Conservation (phyloP, 2,797 vertebrate genomes). For the Hyperoplus lanceolatus region DNA sequence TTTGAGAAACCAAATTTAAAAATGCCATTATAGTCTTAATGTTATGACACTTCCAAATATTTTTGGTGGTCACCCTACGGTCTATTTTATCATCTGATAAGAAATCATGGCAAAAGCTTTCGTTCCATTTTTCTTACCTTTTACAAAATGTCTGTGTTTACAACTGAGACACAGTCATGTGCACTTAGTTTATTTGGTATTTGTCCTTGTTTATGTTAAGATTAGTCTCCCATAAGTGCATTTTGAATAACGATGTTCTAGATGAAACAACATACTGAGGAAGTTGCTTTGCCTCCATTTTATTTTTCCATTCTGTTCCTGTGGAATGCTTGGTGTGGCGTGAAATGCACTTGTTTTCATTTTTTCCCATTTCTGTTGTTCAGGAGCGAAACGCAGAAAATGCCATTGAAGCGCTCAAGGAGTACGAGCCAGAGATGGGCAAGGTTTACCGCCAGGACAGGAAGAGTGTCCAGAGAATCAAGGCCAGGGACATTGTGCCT, state of each 20-base stretch:
- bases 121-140: background rate
- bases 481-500: conserved; percentile 96
- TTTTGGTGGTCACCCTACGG: background rate
- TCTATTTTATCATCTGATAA: background rate
- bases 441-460: conserved; percentile 98
- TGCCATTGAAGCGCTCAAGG: conserved; percentile 91
- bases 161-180: background rate
- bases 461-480: conserved; percentile 98
- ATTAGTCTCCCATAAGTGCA: background rate
- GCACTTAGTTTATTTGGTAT: background rate
- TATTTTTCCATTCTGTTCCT: background rate
- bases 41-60: background rate
- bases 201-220: conserved; percentile 12
- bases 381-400: conserved; percentile 89
- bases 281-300: background rate
- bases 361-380: background rate
- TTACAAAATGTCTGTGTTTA: background rate
- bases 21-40: background rate
- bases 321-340: background rate
- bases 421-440: conserved; percentile 99
- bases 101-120: background rate
- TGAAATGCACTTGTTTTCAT: background rate
- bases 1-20: background rate
- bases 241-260: conserved; percentile 9
- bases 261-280: background rate